These are phyloP conservation scores for Drosophila picticornis DNA, from an alignment of 2,888 invertebrate species.

Conservation along the genomic window DNA sequence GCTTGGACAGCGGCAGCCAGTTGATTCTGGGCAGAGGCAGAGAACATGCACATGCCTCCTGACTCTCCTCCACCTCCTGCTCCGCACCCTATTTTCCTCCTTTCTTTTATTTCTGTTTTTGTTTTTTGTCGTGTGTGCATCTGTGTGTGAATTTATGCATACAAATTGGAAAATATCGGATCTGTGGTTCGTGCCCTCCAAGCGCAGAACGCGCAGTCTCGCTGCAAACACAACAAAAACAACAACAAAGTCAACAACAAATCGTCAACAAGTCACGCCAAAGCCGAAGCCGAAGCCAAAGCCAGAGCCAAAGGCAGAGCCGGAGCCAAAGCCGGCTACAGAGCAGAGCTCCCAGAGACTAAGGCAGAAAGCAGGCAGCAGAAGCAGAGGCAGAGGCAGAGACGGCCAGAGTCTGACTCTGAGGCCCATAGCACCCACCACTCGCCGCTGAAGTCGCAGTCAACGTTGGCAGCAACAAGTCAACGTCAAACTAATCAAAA, in stretches of 20 bases:
- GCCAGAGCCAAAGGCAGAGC: neutral
- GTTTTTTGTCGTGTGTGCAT: conserved; percentile 38
- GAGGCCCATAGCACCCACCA: conserved; percentile 68
- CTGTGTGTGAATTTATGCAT: conserved; percentile 78
- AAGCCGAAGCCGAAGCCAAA: conserved; percentile 49
- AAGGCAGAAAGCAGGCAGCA: conserved; percentile 24
- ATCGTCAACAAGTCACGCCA: conserved; percentile 78
- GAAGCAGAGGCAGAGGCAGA: conserved; percentile 16
- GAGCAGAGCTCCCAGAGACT: conserved; percentile 37
- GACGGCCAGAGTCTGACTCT: neutral
- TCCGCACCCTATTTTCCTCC: conserved; percentile 25
- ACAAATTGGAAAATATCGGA: conserved; percentile 83
- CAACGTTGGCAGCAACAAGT: conserved; percentile 48
- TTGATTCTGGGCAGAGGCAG: conserved; percentile 45
- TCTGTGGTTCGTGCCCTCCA: conserved; percentile 82
- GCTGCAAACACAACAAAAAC: conserved; percentile 48
- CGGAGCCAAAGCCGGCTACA: conserved; percentile 33
- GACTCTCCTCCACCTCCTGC: conserved; percentile 5
- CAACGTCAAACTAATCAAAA: conserved; percentile 56
- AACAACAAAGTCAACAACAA: conserved; percentile 58
- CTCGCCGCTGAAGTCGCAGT: conserved; percentile 47
- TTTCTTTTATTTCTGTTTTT: neutral
- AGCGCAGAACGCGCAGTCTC: conserved; percentile 52
- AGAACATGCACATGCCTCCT: conserved; percentile 21
- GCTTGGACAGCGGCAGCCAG: conserved; percentile 44